These are phyloP conservation scores for Planococcus citri DNA, from an alignment of 1,140 invertebrate genomes.

Conservation along the genomic window DNA sequence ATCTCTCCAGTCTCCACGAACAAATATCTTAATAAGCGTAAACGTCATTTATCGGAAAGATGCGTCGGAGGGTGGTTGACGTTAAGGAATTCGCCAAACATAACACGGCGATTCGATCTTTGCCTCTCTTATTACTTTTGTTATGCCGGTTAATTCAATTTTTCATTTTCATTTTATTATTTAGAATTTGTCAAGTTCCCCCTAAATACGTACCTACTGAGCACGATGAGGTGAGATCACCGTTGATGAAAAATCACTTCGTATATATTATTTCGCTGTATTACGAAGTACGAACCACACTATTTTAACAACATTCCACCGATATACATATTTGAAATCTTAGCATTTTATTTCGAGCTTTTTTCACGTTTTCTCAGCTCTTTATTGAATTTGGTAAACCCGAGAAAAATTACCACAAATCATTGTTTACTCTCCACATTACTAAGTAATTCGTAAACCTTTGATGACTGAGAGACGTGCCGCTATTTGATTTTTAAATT, in stretches of 20 bases:
- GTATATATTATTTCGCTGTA: no score
- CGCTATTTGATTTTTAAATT: not conserved
- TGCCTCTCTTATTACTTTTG: no score
- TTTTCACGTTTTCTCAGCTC: no score
- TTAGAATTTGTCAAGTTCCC: not conserved
- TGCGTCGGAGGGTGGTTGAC: not conserved
- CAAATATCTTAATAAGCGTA: conserved; percentile 7
- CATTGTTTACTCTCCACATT: not conserved
- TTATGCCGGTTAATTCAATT: not conserved
- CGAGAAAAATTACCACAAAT: not conserved
- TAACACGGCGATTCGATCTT: not conserved
- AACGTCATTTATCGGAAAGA: not conserved
- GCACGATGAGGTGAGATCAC: no score
- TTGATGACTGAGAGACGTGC: not conserved
- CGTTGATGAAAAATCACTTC: no score
- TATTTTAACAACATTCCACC: no score
- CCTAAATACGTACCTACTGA: no score
- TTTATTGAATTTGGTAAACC: no score
- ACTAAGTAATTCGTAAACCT: not conserved
- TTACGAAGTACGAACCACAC: no score
- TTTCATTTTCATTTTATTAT: not conserved
- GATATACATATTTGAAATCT: no score
- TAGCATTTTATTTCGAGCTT: no score
- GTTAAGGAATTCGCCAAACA: not conserved
- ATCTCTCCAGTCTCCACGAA: not conserved